Conservation (phyloP, 2,797 vertebrate genomes). For the Dipus sagitta region DNA sequence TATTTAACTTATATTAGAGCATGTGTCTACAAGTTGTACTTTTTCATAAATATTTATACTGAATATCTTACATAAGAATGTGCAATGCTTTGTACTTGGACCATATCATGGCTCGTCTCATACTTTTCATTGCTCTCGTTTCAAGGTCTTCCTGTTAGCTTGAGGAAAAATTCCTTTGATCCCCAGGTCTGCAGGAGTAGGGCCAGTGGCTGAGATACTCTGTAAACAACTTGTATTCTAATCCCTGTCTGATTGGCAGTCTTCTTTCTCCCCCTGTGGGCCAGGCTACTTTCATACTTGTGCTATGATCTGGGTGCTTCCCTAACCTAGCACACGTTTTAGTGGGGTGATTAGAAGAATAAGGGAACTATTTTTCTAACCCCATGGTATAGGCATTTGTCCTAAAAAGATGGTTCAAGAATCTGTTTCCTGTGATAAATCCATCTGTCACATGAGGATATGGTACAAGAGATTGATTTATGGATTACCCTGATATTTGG, state of each 20-base stretch:
- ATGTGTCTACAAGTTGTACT: neutral
- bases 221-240: slow-evolving; percentile 46
- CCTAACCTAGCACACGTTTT: neutral
- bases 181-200: neutral
- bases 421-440: neutral
- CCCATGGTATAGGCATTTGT: slow-evolving; percentile 40
- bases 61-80: slow-evolving; percentile 35
- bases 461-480: neutral
- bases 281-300: slow-evolving; percentile 15
- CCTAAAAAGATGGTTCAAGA: slow-evolving; percentile 30
- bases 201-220: neutral
- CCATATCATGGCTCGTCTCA: neutral
- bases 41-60: slow-evolving; percentile 46
- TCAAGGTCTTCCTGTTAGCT: slow-evolving; percentile 40
- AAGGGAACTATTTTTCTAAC: neutral
- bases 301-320: neutral
- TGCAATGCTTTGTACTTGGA: slow-evolving; percentile 2
- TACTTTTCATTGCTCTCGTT: neutral
- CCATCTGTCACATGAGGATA: neutral
- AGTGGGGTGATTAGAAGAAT: neutral
- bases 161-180: slow-evolving; percentile 41
- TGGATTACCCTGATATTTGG: slow-evolving; percentile 17
- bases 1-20: slow-evolving; percentile 22
- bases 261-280: slow-evolving; percentile 9
- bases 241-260: neutral